A percentile compares a stretch with the other conserved stretches of the same genome.
Evolutionary conservation across 2,797 vertebrate genomes (phyloP).

Genomic region (Triplophysa bombifrons): DNA sequence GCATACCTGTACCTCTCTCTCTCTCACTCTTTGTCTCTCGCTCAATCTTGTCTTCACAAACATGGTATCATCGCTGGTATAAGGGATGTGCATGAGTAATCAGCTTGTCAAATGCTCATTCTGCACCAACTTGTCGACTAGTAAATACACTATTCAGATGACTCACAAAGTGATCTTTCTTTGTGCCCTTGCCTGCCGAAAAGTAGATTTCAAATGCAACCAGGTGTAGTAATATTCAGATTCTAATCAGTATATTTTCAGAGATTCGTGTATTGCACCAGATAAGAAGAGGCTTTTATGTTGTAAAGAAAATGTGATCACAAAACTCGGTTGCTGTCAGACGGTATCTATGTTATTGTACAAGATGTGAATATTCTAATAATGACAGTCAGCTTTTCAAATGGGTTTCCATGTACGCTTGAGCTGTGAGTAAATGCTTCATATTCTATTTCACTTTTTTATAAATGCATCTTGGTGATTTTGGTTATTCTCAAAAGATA

Average conservation of each 20-base stretch:
- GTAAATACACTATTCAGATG: slow-evolving; percentile 6
- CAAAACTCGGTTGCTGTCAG: neutral
- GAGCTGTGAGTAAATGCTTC: too few species aligned
- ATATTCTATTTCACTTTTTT: too few species aligned
- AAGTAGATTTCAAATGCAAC: neutral
- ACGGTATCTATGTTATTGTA: neutral
- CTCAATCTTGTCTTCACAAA: neutral
- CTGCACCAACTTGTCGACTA: neutral
- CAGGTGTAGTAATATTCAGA: neutral
- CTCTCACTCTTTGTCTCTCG: too few species aligned
- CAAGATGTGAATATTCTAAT: neutral
- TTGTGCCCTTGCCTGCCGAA: neutral
- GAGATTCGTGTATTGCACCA: neutral
- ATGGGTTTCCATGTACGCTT: neutral
- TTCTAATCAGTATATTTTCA: neutral
- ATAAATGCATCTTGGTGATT: too few species aligned
- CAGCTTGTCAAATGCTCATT: neutral
- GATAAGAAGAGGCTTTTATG: neutral
- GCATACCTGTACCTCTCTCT: slow-evolving; percentile 44
- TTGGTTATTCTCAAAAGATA: too few species aligned
- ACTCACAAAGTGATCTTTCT: neutral
- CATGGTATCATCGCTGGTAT: neutral
- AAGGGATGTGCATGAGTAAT: neutral
- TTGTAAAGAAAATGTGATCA: neutral
- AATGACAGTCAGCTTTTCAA: neutral